Evolutionary conservation across 2,888 invertebrate genomes (phyloP), one percentile per base, ranked within the genome.

Genomic region (Andrena bucephala): DNA sequence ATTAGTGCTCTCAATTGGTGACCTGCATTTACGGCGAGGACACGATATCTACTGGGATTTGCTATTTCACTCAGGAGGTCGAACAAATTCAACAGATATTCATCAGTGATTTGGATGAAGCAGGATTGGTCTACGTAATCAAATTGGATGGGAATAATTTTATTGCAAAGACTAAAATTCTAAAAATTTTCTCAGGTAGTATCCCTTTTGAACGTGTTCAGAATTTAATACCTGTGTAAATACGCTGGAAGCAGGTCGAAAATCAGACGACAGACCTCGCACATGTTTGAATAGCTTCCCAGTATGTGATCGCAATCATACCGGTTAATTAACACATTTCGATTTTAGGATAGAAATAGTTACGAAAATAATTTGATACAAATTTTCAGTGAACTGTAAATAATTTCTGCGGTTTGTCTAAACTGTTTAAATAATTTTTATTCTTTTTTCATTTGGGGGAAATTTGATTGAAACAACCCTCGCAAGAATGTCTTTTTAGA

Each of bases 71-170:
- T 68, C 42, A 33, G 69, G 36, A 68, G 77, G 71, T 59, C 52
- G 66, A 16, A 42, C 60, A 36, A 69, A 60, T 36, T 50, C 29
- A 31, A 33, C 10, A 66, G 60, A 77, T 50, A 68, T 65, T 65
- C 73, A 76, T 70, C 57, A 54, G 24, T 27, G 77, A 66, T 48
- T 59, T 27, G 59, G 62, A 48, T 54, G 69, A 54, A 33, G 70
- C 77, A 24, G 29, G 67, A 73, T 60, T 60, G 57, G 65, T 84
- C 63, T 24, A 36, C 29, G 42, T 71, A 65, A 75, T 79, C 62
- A 68, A 59, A 57, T 57, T 20, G 7, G 24, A 48, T 8, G 36
- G 54, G 60, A 54, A 79, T 59, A 75, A 80, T 70, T 80, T 7
- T 27, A 59, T 29, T 3, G 6, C 13, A 8, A 13, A 5, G 3